A percentile compares a stretch with the other conserved stretches of the same genome.
Conservation (phyloP, 2,888 invertebrate species). For the Chrysomela aeneicollis region DNA sequence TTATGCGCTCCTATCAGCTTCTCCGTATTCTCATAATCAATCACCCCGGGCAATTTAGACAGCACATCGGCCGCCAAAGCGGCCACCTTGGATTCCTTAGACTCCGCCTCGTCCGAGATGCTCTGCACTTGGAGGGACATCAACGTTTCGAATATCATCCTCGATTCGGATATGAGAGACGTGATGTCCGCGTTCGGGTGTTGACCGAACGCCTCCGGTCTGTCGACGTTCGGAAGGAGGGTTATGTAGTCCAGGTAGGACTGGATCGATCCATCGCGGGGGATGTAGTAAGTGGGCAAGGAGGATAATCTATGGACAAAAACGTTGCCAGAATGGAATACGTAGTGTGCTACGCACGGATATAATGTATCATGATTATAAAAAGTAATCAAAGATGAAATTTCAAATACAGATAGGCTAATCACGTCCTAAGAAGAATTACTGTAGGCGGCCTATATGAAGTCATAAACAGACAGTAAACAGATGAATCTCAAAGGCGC, state of each 20-base stretch:
- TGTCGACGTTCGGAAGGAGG: constrained; percentile 78
- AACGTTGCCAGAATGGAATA: no score
- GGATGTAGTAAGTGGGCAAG: constrained; percentile 81
- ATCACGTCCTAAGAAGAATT: no score
- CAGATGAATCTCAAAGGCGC: no score
- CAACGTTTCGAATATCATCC: constrained; percentile 78
- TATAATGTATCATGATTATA: no score
- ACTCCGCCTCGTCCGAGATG: constrained; percentile 63
- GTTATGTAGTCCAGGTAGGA: constrained; percentile 84
- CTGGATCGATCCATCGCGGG: constrained; percentile 80
- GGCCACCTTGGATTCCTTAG: constrained; percentile 76
- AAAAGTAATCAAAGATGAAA: no score
- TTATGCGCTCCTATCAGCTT: constrained; percentile 77
- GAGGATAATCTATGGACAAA: constrained; percentile 81
- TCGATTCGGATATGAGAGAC: constrained; percentile 81
- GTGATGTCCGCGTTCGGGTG: constrained; percentile 91
- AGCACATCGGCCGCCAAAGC: constrained; percentile 76
- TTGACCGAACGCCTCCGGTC: constrained; percentile 89
- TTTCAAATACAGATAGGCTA: no score
- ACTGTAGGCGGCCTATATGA: no score
- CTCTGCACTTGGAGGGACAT: constrained; percentile 79
- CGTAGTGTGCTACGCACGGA: no score
- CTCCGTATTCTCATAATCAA: constrained; percentile 80
- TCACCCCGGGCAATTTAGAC: constrained; percentile 73
- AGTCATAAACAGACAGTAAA: no score